Conservation (phyloP, 2,113 vertebrate species). For the Sminthopsis crassicaudata region DNA sequence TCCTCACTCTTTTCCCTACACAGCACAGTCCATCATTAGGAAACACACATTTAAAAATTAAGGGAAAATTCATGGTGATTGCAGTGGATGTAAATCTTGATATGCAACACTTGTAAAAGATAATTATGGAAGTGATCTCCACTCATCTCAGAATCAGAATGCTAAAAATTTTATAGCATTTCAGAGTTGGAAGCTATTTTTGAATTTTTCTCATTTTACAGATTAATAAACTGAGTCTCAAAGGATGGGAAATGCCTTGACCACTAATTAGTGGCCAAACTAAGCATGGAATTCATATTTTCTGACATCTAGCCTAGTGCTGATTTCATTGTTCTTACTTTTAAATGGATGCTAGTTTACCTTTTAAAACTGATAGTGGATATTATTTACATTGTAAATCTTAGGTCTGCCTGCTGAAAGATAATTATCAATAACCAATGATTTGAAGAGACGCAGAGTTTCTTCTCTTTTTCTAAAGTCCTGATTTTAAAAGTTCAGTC, state of each 20-base stretch:
- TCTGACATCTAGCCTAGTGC: neutral
- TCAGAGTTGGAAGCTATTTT: neutral
- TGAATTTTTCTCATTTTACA: neutral
- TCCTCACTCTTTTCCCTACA: slow-evolving; percentile 57
- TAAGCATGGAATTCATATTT: neutral
- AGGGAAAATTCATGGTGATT: neutral
- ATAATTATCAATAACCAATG: too few relatives aligned
- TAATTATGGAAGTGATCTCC: neutral
- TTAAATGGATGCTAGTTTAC: neutral
- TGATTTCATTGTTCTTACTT: neutral
- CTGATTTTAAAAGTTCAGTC: too few relatives aligned
- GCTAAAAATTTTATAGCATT: neutral
- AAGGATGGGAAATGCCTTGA: neutral
- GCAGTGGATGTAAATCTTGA: neutral
- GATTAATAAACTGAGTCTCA: neutral
- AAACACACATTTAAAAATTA: slow-evolving; percentile 61
- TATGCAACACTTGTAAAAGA: neutral
- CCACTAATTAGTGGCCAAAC: neutral
- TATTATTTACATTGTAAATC: neutral
- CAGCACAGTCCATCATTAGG: slow-evolving; percentile 11
- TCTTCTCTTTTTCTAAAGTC: too few relatives aligned
- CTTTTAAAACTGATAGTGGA: neutral
- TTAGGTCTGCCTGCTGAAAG: neutral
- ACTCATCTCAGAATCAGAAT: neutral
- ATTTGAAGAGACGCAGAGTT: too few relatives aligned